Percentiles rank a stretch among this genome's conserved stretches.
Evolutionary conservation across 2,888 invertebrate species (phyloP).

Genomic region (Automeris io): DNA sequence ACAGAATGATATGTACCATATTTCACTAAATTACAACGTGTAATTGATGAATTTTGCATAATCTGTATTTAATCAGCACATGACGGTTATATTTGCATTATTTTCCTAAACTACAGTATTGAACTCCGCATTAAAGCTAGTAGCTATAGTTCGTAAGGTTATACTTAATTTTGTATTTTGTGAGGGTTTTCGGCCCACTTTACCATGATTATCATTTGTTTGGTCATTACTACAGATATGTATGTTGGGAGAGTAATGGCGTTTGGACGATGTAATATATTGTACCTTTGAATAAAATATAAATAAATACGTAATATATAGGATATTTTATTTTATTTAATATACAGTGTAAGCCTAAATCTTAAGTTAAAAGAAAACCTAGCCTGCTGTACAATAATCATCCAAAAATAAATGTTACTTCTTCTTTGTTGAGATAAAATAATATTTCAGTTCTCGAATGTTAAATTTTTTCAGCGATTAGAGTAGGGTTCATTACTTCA

Average conservation of each 20-base stretch:
- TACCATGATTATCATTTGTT: conserved; percentile 68
- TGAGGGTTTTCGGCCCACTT: conserved; percentile 56
- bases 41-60: conserved; percentile 53
- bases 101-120: conserved; percentile 70
- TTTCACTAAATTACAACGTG: conserved; percentile 13
- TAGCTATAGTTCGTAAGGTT: conserved; percentile 56
- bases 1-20: conserved; percentile 40
- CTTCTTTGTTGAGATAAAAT: too few species aligned
- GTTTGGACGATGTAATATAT: conserved; percentile 74
- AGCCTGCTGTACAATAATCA: too few species aligned
- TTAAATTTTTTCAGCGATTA: too few species aligned
- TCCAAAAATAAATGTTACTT: too few species aligned
- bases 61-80: conserved; percentile 60
- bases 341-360: too few species aligned
- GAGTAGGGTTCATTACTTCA: too few species aligned
- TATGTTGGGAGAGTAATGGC: conserved; percentile 55
- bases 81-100: conserved; percentile 56
- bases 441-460: too few species aligned
- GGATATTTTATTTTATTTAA: conserved; percentile 44
- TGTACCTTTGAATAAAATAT: conserved; percentile 74
- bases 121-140: conserved; percentile 66
- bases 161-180: conserved; percentile 72
- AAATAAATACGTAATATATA: conserved; percentile 77
- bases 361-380: too few species aligned
- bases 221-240: conserved; percentile 65